A percentile compares a stretch with the other conserved stretches of the same genome.
phyloP scores from a whole-genome alignment of 2,797 vertebrate species.

The Leptatherina wallacei region DNA sequence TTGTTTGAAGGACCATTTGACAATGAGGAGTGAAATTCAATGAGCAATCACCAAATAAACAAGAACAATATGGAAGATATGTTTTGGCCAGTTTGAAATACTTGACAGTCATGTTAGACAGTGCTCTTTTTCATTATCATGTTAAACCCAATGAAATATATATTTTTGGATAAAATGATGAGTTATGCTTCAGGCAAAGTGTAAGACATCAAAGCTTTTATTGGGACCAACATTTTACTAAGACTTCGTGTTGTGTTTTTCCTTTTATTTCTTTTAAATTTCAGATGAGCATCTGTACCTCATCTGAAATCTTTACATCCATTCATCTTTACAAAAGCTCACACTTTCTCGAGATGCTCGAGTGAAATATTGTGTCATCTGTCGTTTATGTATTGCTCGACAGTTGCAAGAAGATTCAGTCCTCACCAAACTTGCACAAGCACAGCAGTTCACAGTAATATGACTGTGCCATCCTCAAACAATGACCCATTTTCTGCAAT shows the following conservation, averaged over 20 bases:
- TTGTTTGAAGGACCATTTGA: background rate
- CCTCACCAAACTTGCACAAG: background rate
- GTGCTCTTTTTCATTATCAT: background rate
- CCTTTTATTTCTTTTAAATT: background rate
- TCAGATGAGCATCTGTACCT: background rate
- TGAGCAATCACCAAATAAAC: background rate
- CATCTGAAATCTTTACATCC: background rate
- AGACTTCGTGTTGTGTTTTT: background rate
- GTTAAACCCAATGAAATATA: background rate
- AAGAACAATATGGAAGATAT: background rate
- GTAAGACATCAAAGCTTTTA: too few relatives aligned
- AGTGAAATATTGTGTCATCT: background rate
- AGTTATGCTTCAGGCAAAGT: background rate
- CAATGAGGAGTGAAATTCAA: background rate
- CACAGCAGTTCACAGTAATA: background rate
- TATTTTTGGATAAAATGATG: background rate
- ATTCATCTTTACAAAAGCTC: background rate
- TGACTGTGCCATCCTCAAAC: background rate
- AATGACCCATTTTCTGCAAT: background rate
- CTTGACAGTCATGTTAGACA: background rate
- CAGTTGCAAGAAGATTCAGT: background rate
- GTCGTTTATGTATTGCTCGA: background rate
- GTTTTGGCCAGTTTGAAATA: background rate
- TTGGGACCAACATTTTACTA: background rate
- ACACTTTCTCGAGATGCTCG: conserved; percentile 2